These are phyloP conservation scores for Leptarthrus brevirostris DNA, from an alignment of 2,888 invertebrate species.

Conservation along the genomic window DNA sequence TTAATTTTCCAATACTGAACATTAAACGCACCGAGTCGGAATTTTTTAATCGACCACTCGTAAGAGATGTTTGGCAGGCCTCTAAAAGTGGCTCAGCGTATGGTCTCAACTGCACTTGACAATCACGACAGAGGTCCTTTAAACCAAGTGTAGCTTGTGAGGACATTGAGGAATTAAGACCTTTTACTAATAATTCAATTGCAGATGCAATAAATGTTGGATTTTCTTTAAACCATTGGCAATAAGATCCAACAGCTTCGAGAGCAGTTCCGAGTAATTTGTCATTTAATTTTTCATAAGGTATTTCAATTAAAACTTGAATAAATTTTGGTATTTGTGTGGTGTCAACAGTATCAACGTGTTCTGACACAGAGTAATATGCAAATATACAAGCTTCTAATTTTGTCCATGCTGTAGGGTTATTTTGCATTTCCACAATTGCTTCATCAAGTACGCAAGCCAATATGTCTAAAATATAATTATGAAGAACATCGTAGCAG, in stretches of 20 bases:
- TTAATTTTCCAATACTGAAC: slow-evolving; percentile 79
- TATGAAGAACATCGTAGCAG: slow-evolving; percentile 84
- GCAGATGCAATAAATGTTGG: slow-evolving; percentile 75
- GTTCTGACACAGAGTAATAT: slow-evolving; percentile 74
- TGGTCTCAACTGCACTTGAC: slow-evolving; percentile 78
- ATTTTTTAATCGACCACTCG: slow-evolving; percentile 71
- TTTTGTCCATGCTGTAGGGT: slow-evolving; percentile 70
- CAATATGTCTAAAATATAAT: slow-evolving; percentile 78
- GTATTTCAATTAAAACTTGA: slow-evolving; percentile 73
- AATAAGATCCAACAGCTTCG: slow-evolving; percentile 84
- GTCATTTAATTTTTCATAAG: slow-evolving; percentile 71
- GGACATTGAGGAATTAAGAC: slow-evolving; percentile 76
- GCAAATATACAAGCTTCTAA: slow-evolving; percentile 77
- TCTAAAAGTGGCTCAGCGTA: slow-evolving; percentile 81
- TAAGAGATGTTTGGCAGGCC: slow-evolving; percentile 74
- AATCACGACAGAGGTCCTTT: slow-evolving; percentile 87
- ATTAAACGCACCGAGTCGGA: slow-evolving; percentile 79
- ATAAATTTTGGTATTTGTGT: slow-evolving; percentile 72
- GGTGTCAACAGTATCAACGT: slow-evolving; percentile 71
- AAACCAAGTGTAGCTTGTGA: slow-evolving; percentile 88
- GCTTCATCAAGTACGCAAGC: slow-evolving; percentile 73
- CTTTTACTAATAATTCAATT: slow-evolving; percentile 76
- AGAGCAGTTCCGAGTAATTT: slow-evolving; percentile 78
- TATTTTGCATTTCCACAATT: slow-evolving; percentile 65
- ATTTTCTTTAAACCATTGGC: slow-evolving; percentile 84